Base-by-base conservation (phyloP, 2,113 vertebrate species). In the Baryphthengus martii region DNA sequence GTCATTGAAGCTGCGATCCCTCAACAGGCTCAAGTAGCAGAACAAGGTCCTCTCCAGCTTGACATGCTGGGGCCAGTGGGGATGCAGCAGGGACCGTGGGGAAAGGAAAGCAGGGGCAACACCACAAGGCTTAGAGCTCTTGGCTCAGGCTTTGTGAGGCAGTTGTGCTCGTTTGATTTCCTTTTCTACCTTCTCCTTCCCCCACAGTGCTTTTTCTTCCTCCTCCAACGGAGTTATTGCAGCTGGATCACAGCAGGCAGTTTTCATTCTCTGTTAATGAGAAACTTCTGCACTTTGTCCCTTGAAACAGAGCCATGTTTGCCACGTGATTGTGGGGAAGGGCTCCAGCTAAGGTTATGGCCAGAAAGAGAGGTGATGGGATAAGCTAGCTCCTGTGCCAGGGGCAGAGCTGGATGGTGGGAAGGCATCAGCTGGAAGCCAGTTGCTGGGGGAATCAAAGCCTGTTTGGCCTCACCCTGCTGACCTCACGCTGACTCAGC, bases 261-360 rank as follows among this genome's bases (percentile, higher is more conserved):
- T 49, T 85, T 79, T 81, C 96, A 85, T 95, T 96, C 95, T 33
- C 96, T 66, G 97, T 98, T 98, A 98, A 98, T 98, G 91, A 98
- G 96, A 98, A 98, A 98, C 98, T 98, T 66, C 97, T 97, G 98
- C 94, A 97, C 98, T 98, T 98, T 98, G 97, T 96, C 96, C 97
- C 97, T 97, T 97, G 97, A 97, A 95, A 76, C 23, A 0, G 67
- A 79, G 96, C 95, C 95, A 74, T 3, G 16, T 29, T 68, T n/a
- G 7, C 67, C 82, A 50, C 62, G 88, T 95, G 95, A 59, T 56
- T 82, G 42, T 13, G 62, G 50, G 85, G 96, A 85, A 95, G 87
- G 89, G 91, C 91, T 81, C 52, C 17, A 44, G 35, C 55, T 37
- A 29, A 14, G 65, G 52, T 44, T 21, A 31, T 2, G 3, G 56